Percentiles rank a stretch among this genome's conserved stretches.
phyloP scores from a whole-genome alignment of 2,797 vertebrate genomes.

The Spondyliosoma cantharus region DNA sequence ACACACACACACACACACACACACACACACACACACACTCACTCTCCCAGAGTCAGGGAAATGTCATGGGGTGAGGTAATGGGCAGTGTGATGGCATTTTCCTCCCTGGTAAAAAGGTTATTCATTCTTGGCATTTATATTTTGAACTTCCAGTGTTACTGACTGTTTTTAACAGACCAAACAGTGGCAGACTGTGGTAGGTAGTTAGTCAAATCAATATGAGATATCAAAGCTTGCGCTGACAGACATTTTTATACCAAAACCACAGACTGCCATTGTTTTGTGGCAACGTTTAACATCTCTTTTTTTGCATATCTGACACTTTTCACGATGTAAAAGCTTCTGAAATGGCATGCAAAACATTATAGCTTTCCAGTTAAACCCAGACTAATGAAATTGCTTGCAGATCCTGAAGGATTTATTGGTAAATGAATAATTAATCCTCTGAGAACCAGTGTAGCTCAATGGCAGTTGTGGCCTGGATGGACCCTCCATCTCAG shows the following conservation, averaged over 20 bases:
- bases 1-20: neutral
- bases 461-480: neutral
- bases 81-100: conserved; percentile 38
- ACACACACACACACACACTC: neutral
- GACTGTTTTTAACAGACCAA: neutral
- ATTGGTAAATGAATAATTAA: conserved; percentile 34
- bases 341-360: conserved; percentile 5
- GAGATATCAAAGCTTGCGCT: neutral
- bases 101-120: conserved; percentile 6
- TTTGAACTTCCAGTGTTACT: neutral
- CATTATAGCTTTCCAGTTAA: conserved; percentile 16
- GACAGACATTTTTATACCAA: neutral
- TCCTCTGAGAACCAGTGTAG: neutral
- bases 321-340: neutral
- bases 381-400: conserved; percentile 39
- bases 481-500: neutral
- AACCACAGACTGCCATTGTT: neutral
- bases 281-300: neutral
- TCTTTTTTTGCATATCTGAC: neutral
- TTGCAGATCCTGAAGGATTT: conserved; percentile 15
- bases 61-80: conserved; percentile 39
- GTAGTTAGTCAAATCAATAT: neutral
- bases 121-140: conserved; percentile 18
- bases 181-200: neutral
- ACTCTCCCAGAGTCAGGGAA: neutral